Conservation (phyloP, 2,888 invertebrate genomes). For the Volucella inflata region DNA sequence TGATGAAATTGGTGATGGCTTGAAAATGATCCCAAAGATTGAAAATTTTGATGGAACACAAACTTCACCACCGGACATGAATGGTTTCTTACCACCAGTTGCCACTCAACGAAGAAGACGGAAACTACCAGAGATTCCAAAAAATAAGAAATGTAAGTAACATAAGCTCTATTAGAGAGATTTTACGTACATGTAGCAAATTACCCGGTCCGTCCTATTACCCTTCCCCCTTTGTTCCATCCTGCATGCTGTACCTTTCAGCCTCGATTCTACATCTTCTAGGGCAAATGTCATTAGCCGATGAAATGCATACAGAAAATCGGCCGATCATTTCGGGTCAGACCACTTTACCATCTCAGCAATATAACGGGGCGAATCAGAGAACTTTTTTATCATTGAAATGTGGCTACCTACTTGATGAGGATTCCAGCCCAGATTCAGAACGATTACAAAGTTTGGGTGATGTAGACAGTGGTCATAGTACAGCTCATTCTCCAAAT, state of each 20-base stretch:
- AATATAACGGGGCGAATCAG: slow-evolving; percentile 77
- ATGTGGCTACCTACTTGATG: slow-evolving; percentile 90
- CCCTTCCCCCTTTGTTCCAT: slow-evolving; percentile 48
- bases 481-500: slow-evolving; percentile 95
- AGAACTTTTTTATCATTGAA: slow-evolving; percentile 88
- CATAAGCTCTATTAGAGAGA: slow-evolving; percentile 74
- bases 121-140: slow-evolving; percentile 95
- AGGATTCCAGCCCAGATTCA: slow-evolving; percentile 94
- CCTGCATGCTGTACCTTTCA: slow-evolving; percentile 82
- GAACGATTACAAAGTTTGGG: slow-evolving; percentile 90
- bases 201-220: slow-evolving; percentile 45
- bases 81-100: slow-evolving; percentile 81
- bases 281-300: slow-evolving; percentile 85
- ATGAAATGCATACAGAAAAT: slow-evolving; percentile 77
- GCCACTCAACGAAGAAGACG: slow-evolving; percentile 88
- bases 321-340: slow-evolving; percentile 78
- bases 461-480: slow-evolving; percentile 94
- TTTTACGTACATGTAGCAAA: slow-evolving; percentile 29
- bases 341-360: slow-evolving; percentile 60
- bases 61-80: slow-evolving; percentile 81
- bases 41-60: slow-evolving; percentile 80
- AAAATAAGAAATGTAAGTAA: slow-evolving; percentile 92
- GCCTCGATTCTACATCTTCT: slow-evolving; percentile 86
- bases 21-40: slow-evolving; percentile 81
- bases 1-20: slow-evolving; percentile 84